These are phyloP conservation scores for Pseudopodoces humilis DNA, from an alignment of 2,113 vertebrate species.

Conservation along the genomic window DNA sequence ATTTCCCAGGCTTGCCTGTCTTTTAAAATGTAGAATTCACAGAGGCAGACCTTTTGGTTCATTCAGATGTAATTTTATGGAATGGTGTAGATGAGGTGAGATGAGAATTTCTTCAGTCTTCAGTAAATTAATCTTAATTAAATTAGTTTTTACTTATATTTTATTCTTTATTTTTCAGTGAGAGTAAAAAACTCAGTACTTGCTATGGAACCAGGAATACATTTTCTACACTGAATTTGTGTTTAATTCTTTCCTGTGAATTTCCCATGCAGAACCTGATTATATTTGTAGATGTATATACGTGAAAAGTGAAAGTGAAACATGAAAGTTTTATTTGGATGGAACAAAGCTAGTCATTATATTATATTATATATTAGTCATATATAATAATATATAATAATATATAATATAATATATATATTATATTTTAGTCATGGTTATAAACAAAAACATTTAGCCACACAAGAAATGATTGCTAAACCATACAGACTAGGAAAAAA, in stretches of 20 bases:
- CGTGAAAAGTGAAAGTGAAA: too few species aligned
- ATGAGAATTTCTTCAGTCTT: not conserved
- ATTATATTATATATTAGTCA: not conserved
- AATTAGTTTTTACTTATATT: slow-evolving; percentile 16
- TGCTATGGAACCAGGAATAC: not conserved
- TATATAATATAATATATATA: too few species aligned
- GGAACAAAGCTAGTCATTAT: not conserved
- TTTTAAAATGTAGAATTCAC: too few species aligned
- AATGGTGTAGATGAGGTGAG: not conserved
- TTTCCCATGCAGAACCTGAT: not conserved
- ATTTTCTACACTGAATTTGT: not conserved
- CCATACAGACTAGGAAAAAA: not conserved
- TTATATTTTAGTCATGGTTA: not conserved
- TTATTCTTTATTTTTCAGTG: not conserved
- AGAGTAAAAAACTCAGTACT: not conserved
- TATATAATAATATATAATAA: too few species aligned
- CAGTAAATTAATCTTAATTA: slow-evolving; percentile 26
- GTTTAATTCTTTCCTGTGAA: not conserved
- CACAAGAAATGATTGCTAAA: not conserved
- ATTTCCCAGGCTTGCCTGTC: too few species aligned
- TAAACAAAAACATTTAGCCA: not conserved
- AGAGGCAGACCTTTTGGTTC: not conserved
- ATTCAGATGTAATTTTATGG: not conserved
- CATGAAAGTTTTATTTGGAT: not conserved
- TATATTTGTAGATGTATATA: not conserved